Conservation (phyloP, 2,113 vertebrate genomes). For the Brachyistius frenatus region DNA sequence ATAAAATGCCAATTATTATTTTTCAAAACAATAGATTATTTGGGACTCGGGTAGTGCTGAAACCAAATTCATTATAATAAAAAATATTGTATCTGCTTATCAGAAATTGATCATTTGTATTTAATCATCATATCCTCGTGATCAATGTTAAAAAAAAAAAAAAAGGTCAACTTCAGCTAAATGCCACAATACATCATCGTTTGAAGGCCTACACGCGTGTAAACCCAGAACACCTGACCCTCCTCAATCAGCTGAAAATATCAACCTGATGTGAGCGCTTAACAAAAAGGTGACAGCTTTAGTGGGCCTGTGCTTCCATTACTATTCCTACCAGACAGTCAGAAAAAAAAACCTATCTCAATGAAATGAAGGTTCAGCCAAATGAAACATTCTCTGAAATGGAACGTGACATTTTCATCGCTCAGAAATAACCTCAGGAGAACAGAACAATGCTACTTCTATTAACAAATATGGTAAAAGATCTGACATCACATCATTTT, state of each 20-base stretch:
- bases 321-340: conserved; percentile 37
- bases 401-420: conserved; percentile 47
- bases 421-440: conserved; percentile 42
- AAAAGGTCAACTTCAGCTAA: conserved; percentile 37
- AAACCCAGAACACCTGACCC: conserved; percentile 18
- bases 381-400: conserved; percentile 44
- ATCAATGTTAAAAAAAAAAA: background rate
- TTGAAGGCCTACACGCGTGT: conserved; percentile 3
- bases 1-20: background rate
- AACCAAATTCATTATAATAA: background rate
- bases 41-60: background rate
- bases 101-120: conserved; percentile 33
- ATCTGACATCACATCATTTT: conserved; percentile 69
- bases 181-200: conserved; percentile 21
- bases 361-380: conserved; percentile 28
- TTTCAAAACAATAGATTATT: background rate
- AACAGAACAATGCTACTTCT: conserved; percentile 68
- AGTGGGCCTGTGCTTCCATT: conserved; percentile 44
- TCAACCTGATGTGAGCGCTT: conserved; percentile 8
- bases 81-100: background rate
- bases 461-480: conserved; percentile 63
- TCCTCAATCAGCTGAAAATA: conserved; percentile 25
- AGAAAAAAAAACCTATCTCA: conserved; percentile 28
- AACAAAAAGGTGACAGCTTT: conserved; percentile 22
- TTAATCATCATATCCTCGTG: background rate